These are phyloP conservation scores for Motacilla tschutschensis DNA, from an alignment of 2,113 vertebrate species.

Conservation along the genomic window DNA sequence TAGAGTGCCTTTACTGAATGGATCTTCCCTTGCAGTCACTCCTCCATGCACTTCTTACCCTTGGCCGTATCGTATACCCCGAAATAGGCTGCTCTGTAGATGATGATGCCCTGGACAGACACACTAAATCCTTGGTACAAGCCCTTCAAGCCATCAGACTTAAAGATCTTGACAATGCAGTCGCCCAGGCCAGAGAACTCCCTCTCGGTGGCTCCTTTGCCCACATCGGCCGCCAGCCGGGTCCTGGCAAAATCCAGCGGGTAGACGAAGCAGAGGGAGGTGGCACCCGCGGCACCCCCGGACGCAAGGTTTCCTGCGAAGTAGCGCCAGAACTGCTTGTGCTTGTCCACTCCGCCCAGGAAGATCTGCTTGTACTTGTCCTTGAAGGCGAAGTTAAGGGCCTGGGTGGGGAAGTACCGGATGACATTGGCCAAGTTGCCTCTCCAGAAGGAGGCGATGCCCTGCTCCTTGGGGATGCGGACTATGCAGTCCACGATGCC, in stretches of 20 bases:
- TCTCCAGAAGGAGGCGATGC: slow-evolving; percentile 95
- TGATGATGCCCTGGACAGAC: slow-evolving; percentile 98
- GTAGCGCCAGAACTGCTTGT: slow-evolving; percentile 98
- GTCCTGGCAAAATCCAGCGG: slow-evolving; percentile 98
- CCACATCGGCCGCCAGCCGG: slow-evolving; percentile 93
- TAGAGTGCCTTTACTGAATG: background rate
- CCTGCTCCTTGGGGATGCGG: slow-evolving; percentile 96
- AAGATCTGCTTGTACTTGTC: slow-evolving; percentile 99
- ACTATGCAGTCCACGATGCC: slow-evolving; percentile 94
- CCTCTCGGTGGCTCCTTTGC: slow-evolving; percentile 84
- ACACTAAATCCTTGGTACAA: slow-evolving; percentile 95
- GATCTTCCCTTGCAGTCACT: background rate
- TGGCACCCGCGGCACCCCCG: slow-evolving; percentile 92
- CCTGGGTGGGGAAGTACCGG: slow-evolving; percentile 98
- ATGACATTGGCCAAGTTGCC: slow-evolving; percentile 98
- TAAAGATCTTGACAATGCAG: slow-evolving; percentile 91
- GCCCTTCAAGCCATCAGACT: slow-evolving; percentile 88
- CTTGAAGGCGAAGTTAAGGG: slow-evolving; percentile 99
- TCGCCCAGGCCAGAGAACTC: slow-evolving; percentile 92
- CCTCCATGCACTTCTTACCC: slow-evolving; percentile 76
- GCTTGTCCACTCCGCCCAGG: slow-evolving; percentile 94
- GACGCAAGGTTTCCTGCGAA: slow-evolving; percentile 96
- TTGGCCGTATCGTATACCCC: slow-evolving; percentile 97
- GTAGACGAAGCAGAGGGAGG: slow-evolving; percentile 97
- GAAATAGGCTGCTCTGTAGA: slow-evolving; percentile 98